Evolutionary conservation across 2,113 vertebrate genomes (phyloP).

Genomic region (Amphiprion percula): DNA sequence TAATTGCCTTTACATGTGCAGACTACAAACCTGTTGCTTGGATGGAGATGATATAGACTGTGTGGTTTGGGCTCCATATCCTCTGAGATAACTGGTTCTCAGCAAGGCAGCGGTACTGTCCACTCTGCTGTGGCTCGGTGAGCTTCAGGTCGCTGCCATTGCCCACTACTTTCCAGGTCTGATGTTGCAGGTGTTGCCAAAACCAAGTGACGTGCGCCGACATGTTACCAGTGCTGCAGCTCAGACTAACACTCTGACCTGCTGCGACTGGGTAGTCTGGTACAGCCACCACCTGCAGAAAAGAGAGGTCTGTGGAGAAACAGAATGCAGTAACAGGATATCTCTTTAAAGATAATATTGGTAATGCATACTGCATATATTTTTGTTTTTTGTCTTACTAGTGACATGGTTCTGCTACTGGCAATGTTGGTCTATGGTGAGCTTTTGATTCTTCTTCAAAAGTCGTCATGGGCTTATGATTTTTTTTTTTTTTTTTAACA

Average conservation of each 20-base stretch:
- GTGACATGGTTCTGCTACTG: no score
- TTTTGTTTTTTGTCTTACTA: no score
- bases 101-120: slow-evolving; percentile 50
- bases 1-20: background rate
- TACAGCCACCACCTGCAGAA: slow-evolving; percentile 25
- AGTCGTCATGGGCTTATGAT: no score
- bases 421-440: no score
- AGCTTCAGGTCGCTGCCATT: slow-evolving; percentile 7
- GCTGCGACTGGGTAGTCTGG: slow-evolving; percentile 54
- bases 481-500: no score
- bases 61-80: background rate
- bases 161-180: slow-evolving; percentile 13
- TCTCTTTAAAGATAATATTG: no score
- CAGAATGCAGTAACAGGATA: no score
- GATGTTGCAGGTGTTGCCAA: slow-evolving; percentile 21
- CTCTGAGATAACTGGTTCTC: accelerated
- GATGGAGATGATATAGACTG: slow-evolving; percentile 46
- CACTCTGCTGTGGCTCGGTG: slow-evolving; percentile 57
- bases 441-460: no score
- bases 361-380: no score
- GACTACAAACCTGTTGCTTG: slow-evolving; percentile 49
- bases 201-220: background rate
- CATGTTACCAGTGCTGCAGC: background rate
- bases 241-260: slow-evolving; percentile 54
- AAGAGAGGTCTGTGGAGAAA: background rate